Evolutionary conservation across 2,888 invertebrate genomes (phyloP).

Genomic region (Eupithecia subfuscata): DNA sequence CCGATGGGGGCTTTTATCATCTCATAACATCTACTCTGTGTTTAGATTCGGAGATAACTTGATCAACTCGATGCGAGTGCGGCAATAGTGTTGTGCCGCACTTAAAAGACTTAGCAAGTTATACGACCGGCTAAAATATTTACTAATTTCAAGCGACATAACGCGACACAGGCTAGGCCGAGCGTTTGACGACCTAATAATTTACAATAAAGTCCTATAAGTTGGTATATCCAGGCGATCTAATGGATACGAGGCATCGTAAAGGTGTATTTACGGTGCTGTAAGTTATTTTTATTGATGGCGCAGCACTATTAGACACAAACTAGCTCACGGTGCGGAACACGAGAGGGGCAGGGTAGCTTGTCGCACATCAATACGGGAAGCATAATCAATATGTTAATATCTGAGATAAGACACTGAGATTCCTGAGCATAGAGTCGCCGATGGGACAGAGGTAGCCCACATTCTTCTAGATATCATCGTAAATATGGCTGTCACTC

Average conservation of each 20-base stretch:
- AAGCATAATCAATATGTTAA: conserved; percentile 81
- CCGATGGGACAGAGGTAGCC: conserved; percentile 71
- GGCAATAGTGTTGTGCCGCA: conserved; percentile 55
- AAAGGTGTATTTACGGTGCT: conserved; percentile 65
- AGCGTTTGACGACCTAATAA: conserved; percentile 61
- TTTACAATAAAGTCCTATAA: conserved; percentile 56
- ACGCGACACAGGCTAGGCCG: conserved; percentile 47
- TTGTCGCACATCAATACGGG: conserved; percentile 75
- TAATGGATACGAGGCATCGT: conserved; percentile 60
- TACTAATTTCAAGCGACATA: conserved; percentile 45
- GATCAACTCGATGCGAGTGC: conserved; percentile 69
- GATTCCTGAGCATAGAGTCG: conserved; percentile 66
- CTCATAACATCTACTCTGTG: conserved; percentile 71
- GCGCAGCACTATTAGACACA: conserved; percentile 60
- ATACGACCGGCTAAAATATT: conserved; percentile 7
- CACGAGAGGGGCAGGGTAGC: conserved; percentile 53
- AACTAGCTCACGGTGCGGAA: conserved; percentile 58
- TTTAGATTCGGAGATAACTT: conserved; percentile 78
- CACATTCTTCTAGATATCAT: conserved; percentile 73
- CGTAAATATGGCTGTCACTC: conserved; percentile 66
- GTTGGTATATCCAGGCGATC: conserved; percentile 50
- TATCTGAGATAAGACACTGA: conserved; percentile 77
- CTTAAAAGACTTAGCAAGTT: conserved; percentile 42
- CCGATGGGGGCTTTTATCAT: conserved; percentile 71
- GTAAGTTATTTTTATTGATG: conserved; percentile 65